Evolutionary conservation across 1,140 invertebrate species (phyloP), one percentile per base, ranked within the genome.

Genomic region (Aphaenogaster floridana): DNA sequence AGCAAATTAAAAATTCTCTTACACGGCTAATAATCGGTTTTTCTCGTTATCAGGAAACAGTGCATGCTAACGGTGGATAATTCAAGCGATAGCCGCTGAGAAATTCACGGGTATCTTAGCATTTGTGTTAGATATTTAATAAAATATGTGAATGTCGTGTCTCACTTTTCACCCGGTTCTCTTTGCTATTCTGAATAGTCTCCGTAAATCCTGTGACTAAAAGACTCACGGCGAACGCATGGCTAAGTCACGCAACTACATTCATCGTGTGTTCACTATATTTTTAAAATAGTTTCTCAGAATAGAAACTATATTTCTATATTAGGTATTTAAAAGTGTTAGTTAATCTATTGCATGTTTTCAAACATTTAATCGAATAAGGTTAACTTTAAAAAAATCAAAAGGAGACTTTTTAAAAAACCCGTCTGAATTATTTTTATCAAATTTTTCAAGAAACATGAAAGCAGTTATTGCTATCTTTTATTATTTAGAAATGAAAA

Each of bases 91-190:
- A 17, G 34, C 21, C 34, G 69, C 21, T 52, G n/a, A 84, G 13
- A 50, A 76, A 61, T 48, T 84, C 13, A 45, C 34, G 13, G 4
- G 3, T 84, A 61, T 13, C 3, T 84, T 84, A 50, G 69, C 59
- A 84, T 76, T 63, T 76, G 54, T 42, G 69, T 76, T 59, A 76
- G 13, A 39, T 74, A 36, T 71, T 76, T 76, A 80, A 69, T 80
- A 89, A 86, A 88, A 89, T 89, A 89, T 89, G n/a, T 57, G n/a
- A 69, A 50, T 52, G 69, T 72, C 64, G 74, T 74, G 74, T 59
- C 50, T 81, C 28, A 89, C 17, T 89, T 89, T 72, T 68, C 54
- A 66, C 34, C 36, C 7, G n/a, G 2, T 21, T 15, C 36, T 69
- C 2, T 66, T 74, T 59, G 54, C 54, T 89, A 66, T 79, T 80